A percentile compares a stretch with the other conserved stretches of the same genome.
These are phyloP conservation scores for Eurytoma californica DNA, from an alignment of 2,888 invertebrate genomes.

Conservation along the genomic window DNA sequence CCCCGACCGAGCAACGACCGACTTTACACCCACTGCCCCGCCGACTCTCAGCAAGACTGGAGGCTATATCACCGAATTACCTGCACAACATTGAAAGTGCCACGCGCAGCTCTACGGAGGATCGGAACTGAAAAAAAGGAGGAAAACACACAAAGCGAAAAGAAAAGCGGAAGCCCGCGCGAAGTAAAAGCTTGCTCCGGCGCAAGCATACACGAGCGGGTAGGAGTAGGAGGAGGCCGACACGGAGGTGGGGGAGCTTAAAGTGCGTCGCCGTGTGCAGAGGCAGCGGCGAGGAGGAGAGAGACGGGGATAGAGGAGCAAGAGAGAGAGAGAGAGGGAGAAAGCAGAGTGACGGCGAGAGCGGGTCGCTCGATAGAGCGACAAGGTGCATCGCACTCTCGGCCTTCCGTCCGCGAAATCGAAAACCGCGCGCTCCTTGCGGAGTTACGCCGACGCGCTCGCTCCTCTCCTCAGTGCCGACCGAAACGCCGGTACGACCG, in stretches of 20 bases:
- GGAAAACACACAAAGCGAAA: not conserved
- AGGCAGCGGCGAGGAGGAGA: slow-evolving; percentile 7
- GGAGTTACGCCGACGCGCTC: not conserved
- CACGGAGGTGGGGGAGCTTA: slow-evolving; percentile 28
- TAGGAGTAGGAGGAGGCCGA: slow-evolving; percentile 1
- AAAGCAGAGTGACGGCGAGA: slow-evolving; percentile 40
- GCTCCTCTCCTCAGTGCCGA: no score
- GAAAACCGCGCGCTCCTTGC: slow-evolving; percentile 5
- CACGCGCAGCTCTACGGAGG: no score
- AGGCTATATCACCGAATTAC: no score
- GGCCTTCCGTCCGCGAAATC: not conserved
- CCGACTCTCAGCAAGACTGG: no score
- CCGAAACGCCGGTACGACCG: not conserved
- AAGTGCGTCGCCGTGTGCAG: slow-evolving; percentile 45
- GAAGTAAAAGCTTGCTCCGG: slow-evolving; percentile 10
- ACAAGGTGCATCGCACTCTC: slow-evolving; percentile 53
- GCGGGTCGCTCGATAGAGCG: slow-evolving; percentile 47
- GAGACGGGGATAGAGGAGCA: slow-evolving; percentile 19
- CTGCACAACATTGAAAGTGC: no score
- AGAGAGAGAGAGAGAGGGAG: slow-evolving; percentile 32
- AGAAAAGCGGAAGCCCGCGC: slow-evolving; percentile 17
- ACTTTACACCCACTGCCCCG: no score
- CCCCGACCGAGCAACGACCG: no score
- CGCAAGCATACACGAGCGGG: slow-evolving; percentile 16
- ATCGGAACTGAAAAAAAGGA: no score